These are phyloP conservation scores for Mesoligia furuncula DNA, from an alignment of 2,888 invertebrate species.

Conservation along the genomic window DNA sequence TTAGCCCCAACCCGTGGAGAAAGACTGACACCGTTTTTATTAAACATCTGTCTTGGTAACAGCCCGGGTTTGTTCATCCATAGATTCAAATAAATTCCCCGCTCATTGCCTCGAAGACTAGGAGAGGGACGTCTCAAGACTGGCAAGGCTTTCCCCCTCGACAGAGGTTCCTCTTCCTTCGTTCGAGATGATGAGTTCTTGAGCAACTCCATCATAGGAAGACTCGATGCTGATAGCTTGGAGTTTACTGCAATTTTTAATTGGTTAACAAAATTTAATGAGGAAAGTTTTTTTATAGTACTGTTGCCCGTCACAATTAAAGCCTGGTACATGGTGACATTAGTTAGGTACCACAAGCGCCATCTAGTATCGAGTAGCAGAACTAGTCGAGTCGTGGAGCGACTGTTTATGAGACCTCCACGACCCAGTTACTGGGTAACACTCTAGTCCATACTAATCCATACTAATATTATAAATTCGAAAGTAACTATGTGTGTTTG, in stretches of 20 bases:
- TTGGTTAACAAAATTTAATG: too few relatives aligned
- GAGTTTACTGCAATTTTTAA: conserved; percentile 15
- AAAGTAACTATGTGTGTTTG: too few relatives aligned
- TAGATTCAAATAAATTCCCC: background rate
- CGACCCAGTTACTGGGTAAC: background rate
- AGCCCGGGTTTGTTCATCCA: conserved; percentile 6
- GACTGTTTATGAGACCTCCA: background rate
- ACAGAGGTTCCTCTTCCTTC: background rate
- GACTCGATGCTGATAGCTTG: background rate
- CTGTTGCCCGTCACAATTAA: too few relatives aligned
- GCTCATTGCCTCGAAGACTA: too few relatives aligned
- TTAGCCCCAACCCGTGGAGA: background rate
- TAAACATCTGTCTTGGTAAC: background rate
- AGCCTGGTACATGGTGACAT: too few relatives aligned
- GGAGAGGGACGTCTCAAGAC: background rate
- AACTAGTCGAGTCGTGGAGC: too few relatives aligned
- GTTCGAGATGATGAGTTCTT: background rate
- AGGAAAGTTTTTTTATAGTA: too few relatives aligned
- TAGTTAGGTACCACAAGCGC: too few relatives aligned
- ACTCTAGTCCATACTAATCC: too few relatives aligned
- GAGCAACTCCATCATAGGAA: background rate
- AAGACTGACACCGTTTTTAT: background rate
- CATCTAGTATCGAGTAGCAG: too few relatives aligned
- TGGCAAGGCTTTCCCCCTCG: background rate
- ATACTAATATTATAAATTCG: too few relatives aligned